Evolutionary conservation across 2,888 invertebrate genomes (phyloP).

Genomic region (Rhyacophila evoluta): DNA sequence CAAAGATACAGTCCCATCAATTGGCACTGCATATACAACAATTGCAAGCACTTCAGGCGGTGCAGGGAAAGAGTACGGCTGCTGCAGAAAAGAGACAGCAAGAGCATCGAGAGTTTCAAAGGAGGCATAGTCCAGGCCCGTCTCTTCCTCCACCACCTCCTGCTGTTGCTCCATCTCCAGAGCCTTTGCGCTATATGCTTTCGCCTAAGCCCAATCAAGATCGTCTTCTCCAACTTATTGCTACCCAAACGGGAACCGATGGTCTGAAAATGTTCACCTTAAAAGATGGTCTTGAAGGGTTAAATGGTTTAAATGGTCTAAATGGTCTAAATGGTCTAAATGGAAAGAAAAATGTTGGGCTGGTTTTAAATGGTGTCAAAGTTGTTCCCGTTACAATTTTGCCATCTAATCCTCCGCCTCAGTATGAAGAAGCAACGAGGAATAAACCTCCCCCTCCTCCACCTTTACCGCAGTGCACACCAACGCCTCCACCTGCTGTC

Average conservation of each 20-base stretch:
- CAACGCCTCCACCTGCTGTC: constrained; percentile 62
- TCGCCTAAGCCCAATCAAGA: constrained; percentile 60
- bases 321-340: constrained; percentile 56
- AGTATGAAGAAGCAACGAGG: constrained; percentile 78
- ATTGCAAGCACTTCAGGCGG: constrained; percentile 71
- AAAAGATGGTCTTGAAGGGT: constrained; percentile 52
- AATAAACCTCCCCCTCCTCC: constrained; percentile 59
- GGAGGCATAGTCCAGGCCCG: constrained; percentile 53
- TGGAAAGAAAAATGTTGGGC: constrained; percentile 65
- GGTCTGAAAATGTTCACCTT: constrained; percentile 54
- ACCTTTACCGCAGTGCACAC: constrained; percentile 56
- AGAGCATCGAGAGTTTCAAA: constrained; percentile 53
- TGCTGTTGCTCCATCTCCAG: constrained; percentile 69
- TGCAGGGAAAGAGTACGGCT: constrained; percentile 55
- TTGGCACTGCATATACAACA: constrained; percentile 71
- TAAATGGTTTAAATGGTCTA: constrained; percentile 54
- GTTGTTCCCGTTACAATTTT: constrained; percentile 68
- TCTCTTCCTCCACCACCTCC: constrained; percentile 68
- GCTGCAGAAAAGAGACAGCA: constrained; percentile 57
- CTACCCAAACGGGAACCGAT: constrained; percentile 60
- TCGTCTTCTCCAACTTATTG: constrained; percentile 62
- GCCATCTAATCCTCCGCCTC: constrained; percentile 73
- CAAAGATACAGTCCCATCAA: constrained; percentile 75
- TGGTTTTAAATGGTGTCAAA: constrained; percentile 75
- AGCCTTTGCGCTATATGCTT: constrained; percentile 60